Base-by-base conservation (phyloP, 2,888 invertebrate species). In the Lamellibrachia satsuma region DNA sequence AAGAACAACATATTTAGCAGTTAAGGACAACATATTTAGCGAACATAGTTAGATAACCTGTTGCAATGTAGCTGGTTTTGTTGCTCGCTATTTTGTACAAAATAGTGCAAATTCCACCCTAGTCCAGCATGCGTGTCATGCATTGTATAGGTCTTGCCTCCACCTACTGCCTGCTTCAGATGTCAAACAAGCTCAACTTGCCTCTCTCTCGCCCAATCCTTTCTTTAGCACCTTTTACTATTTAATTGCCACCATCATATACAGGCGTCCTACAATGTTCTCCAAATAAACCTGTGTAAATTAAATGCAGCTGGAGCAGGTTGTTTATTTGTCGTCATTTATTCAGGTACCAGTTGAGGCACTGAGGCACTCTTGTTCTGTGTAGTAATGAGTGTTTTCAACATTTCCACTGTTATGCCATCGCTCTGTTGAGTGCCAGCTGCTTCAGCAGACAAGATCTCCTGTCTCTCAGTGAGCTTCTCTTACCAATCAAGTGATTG, bases 401-500 rank as follows among this genome's bases (percentile, higher is more conserved):
- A 75, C 75, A 57, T 57, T 57, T 57, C 57, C 2, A 8, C 57
- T 11, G 75, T 75, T 75, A 75, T n/a, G 22, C 15, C n/a, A n/a
- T 75, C n/a, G 75, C 75, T 15, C 15, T n/a, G 75, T 22, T 22
- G 75, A 75, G 22, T 75, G 75, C 75, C 75, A 75, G 75, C 75
- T 75, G 75, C 75, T 6, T 75, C 22, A 1, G 22, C 22, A 6
- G 6, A n/a, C 75, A 22, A 75, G 75, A 75, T 75, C 75, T 75
- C 75, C 75, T 75, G 75, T 22, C 75, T 75, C 15, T n/a, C 22
- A 75, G 75, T n/a, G 22, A 75, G 75, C 75, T 75, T 75, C 75
- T 75, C 75, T 75, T 75, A 75, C 75, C 75, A 75, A 75, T 75
- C 75, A 75, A 75, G 75, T 22, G 75, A 75, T 75, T 75, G 75